phyloP scores from a whole-genome alignment of 2,888 invertebrate genomes.

The Dysmachus trigonus region DNA sequence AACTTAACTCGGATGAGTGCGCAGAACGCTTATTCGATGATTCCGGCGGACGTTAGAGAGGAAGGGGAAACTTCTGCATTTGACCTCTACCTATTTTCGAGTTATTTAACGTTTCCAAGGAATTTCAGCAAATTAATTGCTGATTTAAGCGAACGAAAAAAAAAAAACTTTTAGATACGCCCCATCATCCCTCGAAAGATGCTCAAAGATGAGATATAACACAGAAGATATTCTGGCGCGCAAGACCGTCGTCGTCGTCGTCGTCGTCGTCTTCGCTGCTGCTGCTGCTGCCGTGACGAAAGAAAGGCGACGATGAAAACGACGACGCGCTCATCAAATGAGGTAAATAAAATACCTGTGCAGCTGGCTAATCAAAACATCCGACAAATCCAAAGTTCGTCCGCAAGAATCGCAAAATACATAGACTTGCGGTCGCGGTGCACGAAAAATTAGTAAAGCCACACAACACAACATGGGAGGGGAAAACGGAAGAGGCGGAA shows the following conservation, averaged over 20 bases:
- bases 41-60: not conserved
- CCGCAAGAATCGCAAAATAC: not conserved
- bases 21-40: not conserved
- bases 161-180: not conserved
- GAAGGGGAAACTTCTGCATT: not conserved
- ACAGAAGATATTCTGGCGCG: not conserved
- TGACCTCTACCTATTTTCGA: constrained; percentile 34
- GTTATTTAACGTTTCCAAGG: constrained; percentile 15
- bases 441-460: not conserved
- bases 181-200: not conserved
- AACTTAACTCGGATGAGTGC: not conserved
- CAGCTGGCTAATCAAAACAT: not conserved
- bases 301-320: not conserved
- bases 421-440: not conserved
- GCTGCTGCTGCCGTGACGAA: not conserved
- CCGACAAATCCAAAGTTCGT: not conserved
- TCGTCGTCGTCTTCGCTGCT: no score
- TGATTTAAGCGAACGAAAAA: not conserved
- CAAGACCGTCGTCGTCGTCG: not conserved
- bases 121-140: constrained; percentile 23
- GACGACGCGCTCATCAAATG: not conserved
- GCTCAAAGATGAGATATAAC: not conserved
- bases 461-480: not conserved
- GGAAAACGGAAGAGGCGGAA: not conserved
- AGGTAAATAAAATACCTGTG: not conserved